Conservation (phyloP, 1,140 invertebrate species). For the Proctacanthus coquilletti region DNA sequence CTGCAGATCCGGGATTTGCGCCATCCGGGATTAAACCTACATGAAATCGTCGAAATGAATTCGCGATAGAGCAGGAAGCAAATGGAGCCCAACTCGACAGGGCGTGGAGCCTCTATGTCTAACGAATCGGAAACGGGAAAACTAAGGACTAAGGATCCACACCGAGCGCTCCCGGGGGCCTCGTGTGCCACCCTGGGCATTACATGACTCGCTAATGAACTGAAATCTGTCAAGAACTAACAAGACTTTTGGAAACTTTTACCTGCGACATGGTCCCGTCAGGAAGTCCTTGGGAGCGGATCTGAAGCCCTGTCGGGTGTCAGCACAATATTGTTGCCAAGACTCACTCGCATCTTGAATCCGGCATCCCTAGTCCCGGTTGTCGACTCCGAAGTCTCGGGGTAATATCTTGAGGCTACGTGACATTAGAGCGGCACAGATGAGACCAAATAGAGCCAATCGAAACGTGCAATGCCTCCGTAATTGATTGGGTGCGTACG, state of each 20-base stretch:
- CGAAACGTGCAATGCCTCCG: background rate
- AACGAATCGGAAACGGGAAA: too few relatives aligned
- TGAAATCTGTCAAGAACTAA: background rate
- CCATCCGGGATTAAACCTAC: too few relatives aligned
- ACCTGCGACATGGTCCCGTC: background rate
- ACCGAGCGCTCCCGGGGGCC: too few relatives aligned
- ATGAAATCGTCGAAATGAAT: too few relatives aligned
- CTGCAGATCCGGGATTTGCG: too few relatives aligned
- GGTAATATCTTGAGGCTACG: background rate
- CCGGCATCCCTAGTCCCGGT: background rate
- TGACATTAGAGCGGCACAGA: background rate
- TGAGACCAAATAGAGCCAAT: slow-evolving; percentile 1
- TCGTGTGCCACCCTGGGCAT: too few relatives aligned
- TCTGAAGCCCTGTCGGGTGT: background rate
- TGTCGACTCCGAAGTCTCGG: background rate
- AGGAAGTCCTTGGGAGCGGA: background rate
- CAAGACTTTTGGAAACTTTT: too few relatives aligned
- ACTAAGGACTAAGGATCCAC: too few relatives aligned
- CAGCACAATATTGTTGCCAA: background rate
- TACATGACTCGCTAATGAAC: background rate
- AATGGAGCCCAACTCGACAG: too few relatives aligned
- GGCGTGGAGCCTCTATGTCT: too few relatives aligned
- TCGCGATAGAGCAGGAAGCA: too few relatives aligned
- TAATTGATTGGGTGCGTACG: background rate
- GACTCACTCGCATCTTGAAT: background rate